phyloP scores from a whole-genome alignment of 2,797 vertebrate species.

The Selene dorsalis region DNA sequence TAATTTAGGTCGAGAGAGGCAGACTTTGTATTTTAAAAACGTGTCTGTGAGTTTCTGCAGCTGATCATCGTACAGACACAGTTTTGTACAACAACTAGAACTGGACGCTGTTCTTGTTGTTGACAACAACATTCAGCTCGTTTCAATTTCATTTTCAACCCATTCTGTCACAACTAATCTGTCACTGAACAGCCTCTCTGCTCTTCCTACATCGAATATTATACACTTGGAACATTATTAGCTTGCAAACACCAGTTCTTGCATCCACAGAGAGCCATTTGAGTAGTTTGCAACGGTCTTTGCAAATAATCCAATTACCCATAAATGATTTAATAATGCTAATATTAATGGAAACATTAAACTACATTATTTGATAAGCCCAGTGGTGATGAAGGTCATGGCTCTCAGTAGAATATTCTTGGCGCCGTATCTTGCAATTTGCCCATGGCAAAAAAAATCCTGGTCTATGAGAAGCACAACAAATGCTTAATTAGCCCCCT shows the following conservation, averaged over 20 bases:
- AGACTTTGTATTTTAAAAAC: constrained; percentile 21
- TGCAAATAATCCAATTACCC: background rate
- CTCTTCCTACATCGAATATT: background rate
- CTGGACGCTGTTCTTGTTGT: background rate
- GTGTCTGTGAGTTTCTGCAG: background rate
- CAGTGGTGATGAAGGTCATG: background rate
- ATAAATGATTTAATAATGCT: constrained; percentile 1
- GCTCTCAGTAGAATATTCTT: background rate
- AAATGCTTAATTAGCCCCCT: constrained; percentile 9
- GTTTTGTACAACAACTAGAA: background rate
- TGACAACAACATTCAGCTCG: background rate
- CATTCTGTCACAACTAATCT: no score
- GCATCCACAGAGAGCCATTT: background rate
- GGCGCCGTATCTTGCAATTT: background rate
- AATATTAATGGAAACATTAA: background rate
- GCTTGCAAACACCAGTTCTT: background rate
- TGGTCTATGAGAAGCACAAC: background rate
- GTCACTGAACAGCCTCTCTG: background rate
- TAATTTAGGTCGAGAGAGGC: constrained; percentile 4
- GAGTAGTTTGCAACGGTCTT: background rate
- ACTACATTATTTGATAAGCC: constrained; percentile 11
- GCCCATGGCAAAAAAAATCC: background rate
- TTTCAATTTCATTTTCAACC: background rate
- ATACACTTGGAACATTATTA: background rate
- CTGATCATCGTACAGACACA: background rate